Conservation (phyloP, 2,797 vertebrate species). For the Hybognathus amarus region DNA sequence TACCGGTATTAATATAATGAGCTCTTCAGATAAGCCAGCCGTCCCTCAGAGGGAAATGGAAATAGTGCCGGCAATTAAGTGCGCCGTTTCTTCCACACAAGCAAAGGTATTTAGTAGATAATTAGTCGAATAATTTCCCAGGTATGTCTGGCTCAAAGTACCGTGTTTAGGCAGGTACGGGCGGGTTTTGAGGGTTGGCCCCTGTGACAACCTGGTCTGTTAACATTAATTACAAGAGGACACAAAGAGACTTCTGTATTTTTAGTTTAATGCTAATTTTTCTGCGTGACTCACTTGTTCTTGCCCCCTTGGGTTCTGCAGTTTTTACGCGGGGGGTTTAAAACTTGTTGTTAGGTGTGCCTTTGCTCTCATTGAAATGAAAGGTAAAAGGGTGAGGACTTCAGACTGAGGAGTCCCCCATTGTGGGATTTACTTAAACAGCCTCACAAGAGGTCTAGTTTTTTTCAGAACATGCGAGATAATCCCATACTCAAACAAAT, state of each 20-base stretch:
- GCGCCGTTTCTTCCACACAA: constrained; percentile 83
- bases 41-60: constrained; percentile 66
- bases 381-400: constrained; percentile 69
- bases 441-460: constrained; percentile 83
- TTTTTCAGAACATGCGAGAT: constrained; percentile 79
- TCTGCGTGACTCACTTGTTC: no score
- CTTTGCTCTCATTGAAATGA: constrained; percentile 77
- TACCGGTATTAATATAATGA: constrained; percentile 86
- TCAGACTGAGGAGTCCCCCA: constrained; percentile 76
- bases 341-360: constrained; percentile 81
- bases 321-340: constrained; percentile 71
- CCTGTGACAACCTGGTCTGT: constrained; percentile 66
- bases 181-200: constrained; percentile 72
- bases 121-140: constrained; percentile 88
- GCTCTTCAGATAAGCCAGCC: constrained; percentile 83
- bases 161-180: constrained; percentile 77
- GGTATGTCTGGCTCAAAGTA: constrained; percentile 80
- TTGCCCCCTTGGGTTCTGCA: constrained; percentile 51
- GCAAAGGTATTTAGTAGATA: constrained; percentile 89
- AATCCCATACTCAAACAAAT: constrained; percentile 86
- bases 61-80: constrained; percentile 83
- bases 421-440: constrained; percentile 84
- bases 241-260: constrained; percentile 49
- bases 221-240: constrained; percentile 61
- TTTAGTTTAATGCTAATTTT: constrained; percentile 55